Evolutionary conservation across 2,888 invertebrate species (phyloP).

Genomic region (Acanthosepion lycidas): DNA sequence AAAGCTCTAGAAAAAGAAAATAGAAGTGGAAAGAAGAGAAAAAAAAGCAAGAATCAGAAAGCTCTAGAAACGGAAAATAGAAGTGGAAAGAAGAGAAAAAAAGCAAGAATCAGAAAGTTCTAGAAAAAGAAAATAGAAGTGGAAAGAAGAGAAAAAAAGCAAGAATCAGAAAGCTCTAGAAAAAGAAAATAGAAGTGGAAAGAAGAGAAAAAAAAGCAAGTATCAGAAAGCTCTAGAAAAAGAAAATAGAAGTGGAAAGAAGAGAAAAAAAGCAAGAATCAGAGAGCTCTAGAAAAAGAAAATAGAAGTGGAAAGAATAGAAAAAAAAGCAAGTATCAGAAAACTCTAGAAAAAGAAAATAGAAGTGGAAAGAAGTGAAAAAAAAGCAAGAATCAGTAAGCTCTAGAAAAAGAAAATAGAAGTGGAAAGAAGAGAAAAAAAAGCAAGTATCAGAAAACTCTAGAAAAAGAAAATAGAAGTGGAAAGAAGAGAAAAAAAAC

Average conservation of each 20-base stretch:
- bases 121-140: background rate
- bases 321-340: fast-evolving
- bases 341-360: background rate
- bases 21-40: background rate
- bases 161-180: background rate
- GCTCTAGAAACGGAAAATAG: background rate
- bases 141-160: background rate
- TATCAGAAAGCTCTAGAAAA: background rate
- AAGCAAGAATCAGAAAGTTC: fast-evolving
- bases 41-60: background rate
- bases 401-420: background rate
- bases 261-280: background rate
- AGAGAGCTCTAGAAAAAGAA: background rate
- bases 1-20: background rate
- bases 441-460: fast-evolving
- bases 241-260: background rate
- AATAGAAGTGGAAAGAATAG: background rate
- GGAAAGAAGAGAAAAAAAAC: background rate
- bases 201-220: background rate
- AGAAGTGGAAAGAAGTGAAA: background rate
- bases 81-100: background rate
- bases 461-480: background rate
- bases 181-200: background rate
- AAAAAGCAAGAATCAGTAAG: background rate
- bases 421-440: no score